A percentile compares a stretch with the other conserved stretches of the same genome.
These are phyloP conservation scores for Drosophila baimaii DNA, from an alignment of 1,140 invertebrate genomes.

Conservation along the genomic window DNA sequence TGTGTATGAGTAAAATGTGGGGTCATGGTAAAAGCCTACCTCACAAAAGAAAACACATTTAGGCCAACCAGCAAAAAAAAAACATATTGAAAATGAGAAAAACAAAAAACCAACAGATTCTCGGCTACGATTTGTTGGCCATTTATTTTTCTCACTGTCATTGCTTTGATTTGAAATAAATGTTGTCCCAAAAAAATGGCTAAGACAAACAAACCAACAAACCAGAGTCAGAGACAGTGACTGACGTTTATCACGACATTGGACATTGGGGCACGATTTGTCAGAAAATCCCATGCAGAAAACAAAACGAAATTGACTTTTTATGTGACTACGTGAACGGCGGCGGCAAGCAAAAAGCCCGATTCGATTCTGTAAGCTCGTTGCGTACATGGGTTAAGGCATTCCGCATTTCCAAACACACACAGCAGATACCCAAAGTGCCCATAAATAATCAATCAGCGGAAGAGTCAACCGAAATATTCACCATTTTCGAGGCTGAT, in stretches of 20 bases:
- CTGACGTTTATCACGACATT: slow-evolving; percentile 75
- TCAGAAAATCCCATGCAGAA: slow-evolving; percentile 51
- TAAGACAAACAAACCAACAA: slow-evolving; percentile 25
- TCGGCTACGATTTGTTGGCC: slow-evolving; percentile 59
- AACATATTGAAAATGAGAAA: background rate
- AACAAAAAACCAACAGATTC: slow-evolving; percentile 31
- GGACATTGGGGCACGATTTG: slow-evolving; percentile 70
- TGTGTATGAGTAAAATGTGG: slow-evolving; percentile 16
- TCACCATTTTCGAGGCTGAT: slow-evolving; percentile 23
- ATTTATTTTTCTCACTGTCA: slow-evolving; percentile 73
- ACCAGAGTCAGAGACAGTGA: slow-evolving; percentile 44
- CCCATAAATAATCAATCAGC: slow-evolving; percentile 56
- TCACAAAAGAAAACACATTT: slow-evolving; percentile 28
- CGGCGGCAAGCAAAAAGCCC: slow-evolving; percentile 31
- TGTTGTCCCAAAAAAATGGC: slow-evolving; percentile 20
- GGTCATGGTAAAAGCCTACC: slow-evolving; percentile 21
- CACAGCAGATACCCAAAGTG: slow-evolving; percentile 22
- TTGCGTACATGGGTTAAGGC: slow-evolving; percentile 42
- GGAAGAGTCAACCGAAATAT: slow-evolving; percentile 44
- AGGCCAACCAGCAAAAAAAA: background rate
- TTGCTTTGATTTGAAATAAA: slow-evolving; percentile 70
- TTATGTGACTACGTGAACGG: slow-evolving; percentile 58
- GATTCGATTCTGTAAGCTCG: slow-evolving; percentile 33
- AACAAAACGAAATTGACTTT: slow-evolving; percentile 69
- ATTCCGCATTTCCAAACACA: slow-evolving; percentile 33